phyloP scores from a whole-genome alignment of 2,888 invertebrate species.

The Julus scanicus region DNA sequence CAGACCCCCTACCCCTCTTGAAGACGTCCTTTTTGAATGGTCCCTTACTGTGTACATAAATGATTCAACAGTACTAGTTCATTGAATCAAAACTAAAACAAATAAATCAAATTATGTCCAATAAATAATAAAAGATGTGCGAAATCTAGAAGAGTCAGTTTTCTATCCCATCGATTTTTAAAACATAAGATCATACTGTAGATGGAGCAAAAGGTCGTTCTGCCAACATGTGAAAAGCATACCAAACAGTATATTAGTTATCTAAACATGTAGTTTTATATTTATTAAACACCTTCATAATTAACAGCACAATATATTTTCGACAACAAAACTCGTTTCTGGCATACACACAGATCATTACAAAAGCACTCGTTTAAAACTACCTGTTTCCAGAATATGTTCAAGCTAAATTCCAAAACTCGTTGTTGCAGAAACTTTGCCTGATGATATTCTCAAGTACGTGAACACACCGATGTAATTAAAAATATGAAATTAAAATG shows the following conservation, averaged over 20 bases:
- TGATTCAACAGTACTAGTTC: too few species aligned
- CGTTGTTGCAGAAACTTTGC: background rate
- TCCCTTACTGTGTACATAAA: too few species aligned
- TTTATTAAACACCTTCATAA: conserved; percentile 4
- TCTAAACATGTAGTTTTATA: background rate
- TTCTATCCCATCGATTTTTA: too few species aligned
- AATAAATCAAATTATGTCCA: too few species aligned
- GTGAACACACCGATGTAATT: background rate
- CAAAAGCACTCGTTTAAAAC: background rate
- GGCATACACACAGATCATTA: background rate
- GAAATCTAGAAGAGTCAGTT: too few species aligned
- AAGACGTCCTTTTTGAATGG: too few species aligned
- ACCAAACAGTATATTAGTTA: background rate
- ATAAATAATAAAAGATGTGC: too few species aligned
- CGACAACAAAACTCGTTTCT: background rate
- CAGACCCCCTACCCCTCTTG: too few species aligned
- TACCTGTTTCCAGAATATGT: background rate
- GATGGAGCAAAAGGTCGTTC: background rate
- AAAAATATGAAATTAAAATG: background rate
- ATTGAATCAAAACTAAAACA: too few species aligned
- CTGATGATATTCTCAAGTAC: background rate
- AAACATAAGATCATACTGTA: background rate
- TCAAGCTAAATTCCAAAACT: background rate
- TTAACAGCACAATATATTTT: background rate
- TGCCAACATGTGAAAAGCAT: background rate